A percentile compares a stretch with the other conserved stretches of the same genome.
These are phyloP conservation scores for Poecilobothrus nobilitatus DNA, from an alignment of 2,888 invertebrate species.

Conservation along the genomic window DNA sequence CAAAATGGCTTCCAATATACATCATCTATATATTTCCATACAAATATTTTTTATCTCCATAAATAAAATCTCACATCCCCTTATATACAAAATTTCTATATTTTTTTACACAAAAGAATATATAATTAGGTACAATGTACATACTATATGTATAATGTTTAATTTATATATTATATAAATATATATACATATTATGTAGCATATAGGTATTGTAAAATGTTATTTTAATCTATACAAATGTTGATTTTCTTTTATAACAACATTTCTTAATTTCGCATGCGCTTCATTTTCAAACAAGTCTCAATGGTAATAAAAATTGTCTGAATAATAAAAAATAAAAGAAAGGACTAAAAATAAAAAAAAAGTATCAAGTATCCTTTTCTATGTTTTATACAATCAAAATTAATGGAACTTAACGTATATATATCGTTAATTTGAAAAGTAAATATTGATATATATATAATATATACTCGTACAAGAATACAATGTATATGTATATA, in stretches of 20 bases:
- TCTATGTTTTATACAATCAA: not conserved
- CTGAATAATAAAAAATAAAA: not conserved
- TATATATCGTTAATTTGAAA: no score
- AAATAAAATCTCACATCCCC: not conserved
- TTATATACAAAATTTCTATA: not conserved
- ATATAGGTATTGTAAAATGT: no score
- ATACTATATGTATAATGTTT: no score
- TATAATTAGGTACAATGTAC: no score
- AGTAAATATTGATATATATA: no score
- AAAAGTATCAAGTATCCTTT: conserved; percentile 1
- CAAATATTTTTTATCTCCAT: not conserved
- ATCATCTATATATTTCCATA: not conserved
- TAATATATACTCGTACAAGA: no score
- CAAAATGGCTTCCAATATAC: not conserved
- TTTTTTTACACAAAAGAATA: no score
- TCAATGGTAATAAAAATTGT: not conserved
- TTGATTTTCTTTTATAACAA: not conserved
- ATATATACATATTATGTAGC: no score
- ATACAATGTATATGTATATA: no score
- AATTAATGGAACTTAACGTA: not conserved
- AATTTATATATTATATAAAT: no score
- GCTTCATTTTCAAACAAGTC: not conserved
- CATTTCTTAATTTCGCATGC: not conserved
- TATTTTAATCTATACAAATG: not conserved
- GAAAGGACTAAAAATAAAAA: not conserved